Conservation (phyloP, 2,113 vertebrate genomes). For the Myiozetetes cayanensis region DNA sequence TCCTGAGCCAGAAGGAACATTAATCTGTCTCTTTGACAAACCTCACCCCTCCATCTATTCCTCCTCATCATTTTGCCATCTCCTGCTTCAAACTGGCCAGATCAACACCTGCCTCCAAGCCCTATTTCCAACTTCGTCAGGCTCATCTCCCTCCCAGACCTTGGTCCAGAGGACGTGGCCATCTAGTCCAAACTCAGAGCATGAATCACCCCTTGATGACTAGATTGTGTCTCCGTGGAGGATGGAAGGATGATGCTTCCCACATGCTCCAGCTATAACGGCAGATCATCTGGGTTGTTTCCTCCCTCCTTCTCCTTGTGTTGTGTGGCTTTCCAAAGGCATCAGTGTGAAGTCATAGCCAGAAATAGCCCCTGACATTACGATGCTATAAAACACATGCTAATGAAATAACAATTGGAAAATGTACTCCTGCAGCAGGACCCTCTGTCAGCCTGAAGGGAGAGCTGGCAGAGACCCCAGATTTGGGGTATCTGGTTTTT, state of each 20-base stretch:
- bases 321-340: slow-evolving; percentile 41
- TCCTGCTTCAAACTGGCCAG: neutral
- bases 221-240: neutral
- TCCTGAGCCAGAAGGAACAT: neutral
- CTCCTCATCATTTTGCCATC: neutral
- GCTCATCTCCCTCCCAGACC: neutral
- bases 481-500: slow-evolving; percentile 23
- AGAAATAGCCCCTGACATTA: slow-evolving; percentile 45
- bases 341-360: slow-evolving; percentile 50
- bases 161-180: neutral
- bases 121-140: neutral
- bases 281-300: slow-evolving; percentile 38
- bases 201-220: neutral
- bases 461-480: slow-evolving; percentile 39
- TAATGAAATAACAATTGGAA: slow-evolving; percentile 63
- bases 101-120: neutral
- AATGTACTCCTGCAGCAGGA: slow-evolving; percentile 35
- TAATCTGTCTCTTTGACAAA: neutral
- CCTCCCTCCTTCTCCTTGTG: slow-evolving; percentile 26
- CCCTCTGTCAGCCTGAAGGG: slow-evolving; percentile 21
- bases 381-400: slow-evolving; percentile 40
- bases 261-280: slow-evolving; percentile 18
- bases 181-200: neutral
- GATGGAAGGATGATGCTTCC: slow-evolving; percentile 41
- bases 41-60: neutral